A percentile compares a stretch with the other conserved stretches of the same genome.
These are phyloP conservation scores for Sorex fumeus DNA, from an alignment of 2,113 vertebrate genomes.

Conservation along the genomic window DNA sequence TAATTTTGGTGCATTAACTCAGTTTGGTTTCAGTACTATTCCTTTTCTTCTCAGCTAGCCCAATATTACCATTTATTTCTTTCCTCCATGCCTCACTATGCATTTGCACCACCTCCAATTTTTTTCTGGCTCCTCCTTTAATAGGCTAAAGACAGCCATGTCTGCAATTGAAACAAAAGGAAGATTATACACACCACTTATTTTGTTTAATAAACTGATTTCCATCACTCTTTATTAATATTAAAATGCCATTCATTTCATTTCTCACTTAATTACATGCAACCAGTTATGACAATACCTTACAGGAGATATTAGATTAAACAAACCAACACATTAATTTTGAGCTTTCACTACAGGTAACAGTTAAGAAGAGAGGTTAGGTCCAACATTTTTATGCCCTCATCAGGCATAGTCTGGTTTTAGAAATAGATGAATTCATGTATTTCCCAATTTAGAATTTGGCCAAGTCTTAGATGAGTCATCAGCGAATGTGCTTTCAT, in stretches of 20 bases:
- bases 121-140: slow-evolving; percentile 2
- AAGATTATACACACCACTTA: slow-evolving; percentile 53
- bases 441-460: slow-evolving; percentile 51
- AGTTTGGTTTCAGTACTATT: neutral
- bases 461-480: slow-evolving; percentile 48
- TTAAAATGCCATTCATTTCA: slow-evolving; percentile 62
- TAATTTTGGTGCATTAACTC: slow-evolving; percentile 43
- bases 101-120: slow-evolving; percentile 27
- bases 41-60: slow-evolving; percentile 19
- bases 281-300: slow-evolving; percentile 51
- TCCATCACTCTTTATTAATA: slow-evolving; percentile 65
- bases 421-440: slow-evolving; percentile 52
- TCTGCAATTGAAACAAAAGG: slow-evolving; percentile 67
- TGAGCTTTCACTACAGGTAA: slow-evolving; percentile 52
- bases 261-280: slow-evolving; percentile 67
- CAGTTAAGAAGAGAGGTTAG: slow-evolving; percentile 66
- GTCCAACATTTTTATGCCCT: slow-evolving; percentile 47
- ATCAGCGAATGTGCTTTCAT: slow-evolving; percentile 49
- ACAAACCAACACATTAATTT: slow-evolving; percentile 33
- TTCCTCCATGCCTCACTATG: neutral
- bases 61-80: neutral
- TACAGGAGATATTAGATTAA: slow-evolving; percentile 54
- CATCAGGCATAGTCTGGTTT: slow-evolving; percentile 47
- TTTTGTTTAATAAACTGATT: slow-evolving; percentile 59
- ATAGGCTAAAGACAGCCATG: slow-evolving; percentile 26